Base-by-base conservation (phyloP, 2,888 invertebrate species). In the Clistopyga incitator region DNA sequence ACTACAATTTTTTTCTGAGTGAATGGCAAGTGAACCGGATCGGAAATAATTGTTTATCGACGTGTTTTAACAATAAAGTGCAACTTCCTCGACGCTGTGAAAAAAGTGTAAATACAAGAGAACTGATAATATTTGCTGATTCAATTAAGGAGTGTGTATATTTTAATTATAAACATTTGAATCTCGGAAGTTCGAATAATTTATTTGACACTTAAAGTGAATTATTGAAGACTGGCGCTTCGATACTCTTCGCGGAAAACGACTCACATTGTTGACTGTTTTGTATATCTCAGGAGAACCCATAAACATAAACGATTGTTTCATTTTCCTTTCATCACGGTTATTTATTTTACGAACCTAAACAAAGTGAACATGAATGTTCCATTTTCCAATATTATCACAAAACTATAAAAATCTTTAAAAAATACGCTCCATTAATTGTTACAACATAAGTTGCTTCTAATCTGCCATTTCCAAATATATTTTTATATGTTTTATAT, bases 381-480 rank as follows among this genome's bases (percentile, higher is more conserved):
- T 50, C n/a, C 50, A 50, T 50, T 50, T n/a, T 50, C 6, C 50
- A 50, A 50, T 50, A n/a, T 47, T 50, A 50, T 18, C 18, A 50
- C 18, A 50, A n/a, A 50, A 8, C 18, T 18, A n/a, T 18, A 18
- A 50, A 50, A 18, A 50, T 18, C 50, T 18, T 6, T 10, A 8
- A 38, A 38, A 38, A 38, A 38, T 34, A 34, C 3, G 34, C 8
- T 34, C 4, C 8, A 34, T 34, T 8, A 34, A 34, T 29, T 29
- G 3, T 29, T 29, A 29, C 34, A 4, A 34, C 34, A 3, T 34
- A 3, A 8, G 8, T 6, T 8, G 4, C 4, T 34, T 34, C 4
- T 34, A 34, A 34, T 3, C 34, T 34, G 34, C 6, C 29, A 6
- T 29, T 2, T 2, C 6, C 29, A 29, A 29, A 29, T 29, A 29